Percentiles rank a stretch among this genome's conserved stretches.
phyloP scores from a whole-genome alignment of 2,888 invertebrate species.

The Dromius quadrimaculatus region DNA sequence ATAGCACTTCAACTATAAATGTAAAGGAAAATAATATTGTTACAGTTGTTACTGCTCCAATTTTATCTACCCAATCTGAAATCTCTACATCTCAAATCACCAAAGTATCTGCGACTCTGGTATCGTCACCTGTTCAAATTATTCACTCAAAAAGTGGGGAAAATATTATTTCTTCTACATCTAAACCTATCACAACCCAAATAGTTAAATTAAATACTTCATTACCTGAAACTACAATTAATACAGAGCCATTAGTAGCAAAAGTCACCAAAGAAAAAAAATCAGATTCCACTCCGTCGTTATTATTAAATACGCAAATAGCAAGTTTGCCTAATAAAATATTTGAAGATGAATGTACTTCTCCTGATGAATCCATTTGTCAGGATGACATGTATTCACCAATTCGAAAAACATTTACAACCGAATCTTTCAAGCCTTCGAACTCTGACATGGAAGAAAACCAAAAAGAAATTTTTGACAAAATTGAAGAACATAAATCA shows the following conservation, averaged over 20 bases:
- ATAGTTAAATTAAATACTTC: conserved; percentile 2
- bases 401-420: conserved; percentile 43
- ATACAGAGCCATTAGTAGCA: conserved; percentile 66
- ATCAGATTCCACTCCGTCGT: conserved; percentile 64
- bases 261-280: conserved; percentile 69
- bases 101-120: conserved; percentile 10
- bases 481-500: conserved; percentile 51
- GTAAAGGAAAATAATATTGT: conserved; percentile 22
- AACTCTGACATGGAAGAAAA: conserved; percentile 57
- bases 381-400: conserved; percentile 62
- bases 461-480: conserved; percentile 66
- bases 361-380: conserved; percentile 69
- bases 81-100: conserved; percentile 1
- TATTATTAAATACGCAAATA: conserved; percentile 70
- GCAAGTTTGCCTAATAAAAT: conserved; percentile 75
- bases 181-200: background rate
- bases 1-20: conserved; percentile 30
- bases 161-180: conserved; percentile 3
- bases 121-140: conserved; percentile 26
- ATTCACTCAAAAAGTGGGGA: conserved; percentile 22
- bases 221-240: conserved; percentile 10
- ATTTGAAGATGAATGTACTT: conserved; percentile 76
- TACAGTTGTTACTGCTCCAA: conserved; percentile 24
- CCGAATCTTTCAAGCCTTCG: conserved; percentile 33
- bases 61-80: conserved; percentile 22